phyloP scores from a whole-genome alignment of 1,140 invertebrate genomes.

The Pogonus chalceus region DNA sequence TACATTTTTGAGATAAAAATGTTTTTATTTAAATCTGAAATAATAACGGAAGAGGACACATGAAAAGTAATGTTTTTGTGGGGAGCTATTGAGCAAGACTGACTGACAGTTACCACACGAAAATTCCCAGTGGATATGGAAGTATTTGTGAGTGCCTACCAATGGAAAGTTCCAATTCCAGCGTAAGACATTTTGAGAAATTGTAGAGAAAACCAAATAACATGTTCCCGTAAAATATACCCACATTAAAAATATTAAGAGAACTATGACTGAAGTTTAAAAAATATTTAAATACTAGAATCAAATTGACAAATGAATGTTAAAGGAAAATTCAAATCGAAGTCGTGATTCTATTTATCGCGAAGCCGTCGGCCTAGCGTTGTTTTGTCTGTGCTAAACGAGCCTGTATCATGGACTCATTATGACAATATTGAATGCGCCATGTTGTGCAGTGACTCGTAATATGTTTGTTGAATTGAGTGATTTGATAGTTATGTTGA shows the following conservation, averaged over 20 bases:
- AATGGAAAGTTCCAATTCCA: not conserved
- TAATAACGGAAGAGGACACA: too few relatives aligned
- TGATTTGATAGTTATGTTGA: not conserved
- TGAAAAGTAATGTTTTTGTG: too few relatives aligned
- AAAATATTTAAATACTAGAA: too few relatives aligned
- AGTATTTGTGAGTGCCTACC: constrained; percentile 2
- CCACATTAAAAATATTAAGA: not conserved
- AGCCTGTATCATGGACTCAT: not conserved
- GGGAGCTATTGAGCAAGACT: constrained; percentile 1
- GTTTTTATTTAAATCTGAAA: too few relatives aligned
- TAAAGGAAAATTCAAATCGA: not conserved
- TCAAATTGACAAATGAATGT: not conserved
- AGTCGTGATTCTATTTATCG: not conserved
- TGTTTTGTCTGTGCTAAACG: not conserved
- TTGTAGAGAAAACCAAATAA: not conserved
- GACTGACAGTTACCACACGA: not conserved
- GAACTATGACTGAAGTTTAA: not conserved
- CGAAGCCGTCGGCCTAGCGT: not conserved
- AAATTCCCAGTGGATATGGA: constrained; percentile 3
- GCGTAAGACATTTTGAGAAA: not conserved
- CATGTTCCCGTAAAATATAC: not conserved
- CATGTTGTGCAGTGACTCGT: not conserved
- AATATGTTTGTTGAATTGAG: not conserved
- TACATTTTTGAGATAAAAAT: too few relatives aligned
- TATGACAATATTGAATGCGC: not conserved